These are phyloP conservation scores for Pantherophis guttatus DNA, from an alignment of 2,113 vertebrate species.

Conservation along the genomic window DNA sequence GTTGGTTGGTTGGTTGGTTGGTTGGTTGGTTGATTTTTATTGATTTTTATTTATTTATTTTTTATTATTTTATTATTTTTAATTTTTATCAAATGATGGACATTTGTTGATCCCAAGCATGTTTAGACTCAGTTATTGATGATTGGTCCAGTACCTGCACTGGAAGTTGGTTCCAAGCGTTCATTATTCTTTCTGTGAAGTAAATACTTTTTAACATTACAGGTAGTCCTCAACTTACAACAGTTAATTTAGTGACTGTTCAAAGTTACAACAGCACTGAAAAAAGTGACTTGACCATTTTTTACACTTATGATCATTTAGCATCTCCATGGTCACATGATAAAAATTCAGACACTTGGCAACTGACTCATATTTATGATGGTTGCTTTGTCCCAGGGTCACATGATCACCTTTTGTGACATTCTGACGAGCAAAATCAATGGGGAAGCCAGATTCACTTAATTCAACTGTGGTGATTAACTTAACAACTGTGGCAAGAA, in stretches of 20 bases:
- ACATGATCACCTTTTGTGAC: background rate
- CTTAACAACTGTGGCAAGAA: background rate
- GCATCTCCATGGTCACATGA: background rate
- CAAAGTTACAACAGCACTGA: background rate
- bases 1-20: no score
- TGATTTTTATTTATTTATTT: no score
- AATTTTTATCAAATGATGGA: background rate
- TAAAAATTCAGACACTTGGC: background rate
- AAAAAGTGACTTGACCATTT: background rate
- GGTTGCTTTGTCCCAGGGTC: background rate
- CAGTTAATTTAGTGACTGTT: background rate
- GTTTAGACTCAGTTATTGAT: background rate
- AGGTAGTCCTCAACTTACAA: background rate
- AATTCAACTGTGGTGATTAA: background rate
- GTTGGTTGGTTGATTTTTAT: background rate
- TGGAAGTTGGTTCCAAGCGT: background rate
- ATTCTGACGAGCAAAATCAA: background rate
- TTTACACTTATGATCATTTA: background rate
- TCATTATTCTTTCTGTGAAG: background rate
- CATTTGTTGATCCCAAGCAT: background rate
- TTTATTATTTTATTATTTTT: background rate
- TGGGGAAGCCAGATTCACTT: background rate
- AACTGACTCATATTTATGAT: background rate
- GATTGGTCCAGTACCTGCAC: background rate
- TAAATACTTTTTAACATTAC: background rate